Conservation (phyloP, 2,797 vertebrate species). For the Malacoraja senta region DNA sequence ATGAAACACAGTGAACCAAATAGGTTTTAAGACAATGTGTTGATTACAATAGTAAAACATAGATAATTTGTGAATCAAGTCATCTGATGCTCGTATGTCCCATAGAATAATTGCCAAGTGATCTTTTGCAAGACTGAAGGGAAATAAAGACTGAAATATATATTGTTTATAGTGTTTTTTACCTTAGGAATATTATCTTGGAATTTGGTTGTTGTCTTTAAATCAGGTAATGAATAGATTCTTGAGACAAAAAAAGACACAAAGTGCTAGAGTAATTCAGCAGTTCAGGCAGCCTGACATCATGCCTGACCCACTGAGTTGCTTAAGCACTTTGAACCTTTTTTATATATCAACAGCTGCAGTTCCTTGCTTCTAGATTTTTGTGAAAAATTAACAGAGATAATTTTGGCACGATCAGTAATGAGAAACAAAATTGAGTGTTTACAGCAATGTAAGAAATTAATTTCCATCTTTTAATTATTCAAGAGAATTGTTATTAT, state of each 20-base stretch:
- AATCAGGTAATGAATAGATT: background rate
- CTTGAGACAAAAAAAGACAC: too few species aligned
- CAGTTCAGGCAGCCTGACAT: too few species aligned
- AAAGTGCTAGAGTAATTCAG: too few species aligned
- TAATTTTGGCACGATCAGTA: background rate
- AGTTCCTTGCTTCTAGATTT: too few species aligned
- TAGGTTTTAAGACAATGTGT: too few species aligned
- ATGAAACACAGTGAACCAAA: too few species aligned
- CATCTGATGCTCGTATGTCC: background rate
- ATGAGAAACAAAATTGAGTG: background rate
- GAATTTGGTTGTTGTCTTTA: background rate
- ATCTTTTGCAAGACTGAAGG: background rate
- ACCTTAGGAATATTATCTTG: background rate
- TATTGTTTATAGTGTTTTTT: background rate
- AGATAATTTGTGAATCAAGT: background rate
- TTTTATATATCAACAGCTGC: too few species aligned
- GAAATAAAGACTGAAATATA: background rate
- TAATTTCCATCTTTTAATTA: background rate
- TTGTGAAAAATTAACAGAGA: background rate
- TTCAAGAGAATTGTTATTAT: background rate
- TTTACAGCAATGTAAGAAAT: background rate
- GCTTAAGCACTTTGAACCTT: too few species aligned
- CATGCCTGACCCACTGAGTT: too few species aligned
- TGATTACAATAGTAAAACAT: background rate
- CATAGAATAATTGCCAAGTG: background rate